Percentiles rank a stretch among this genome's conserved stretches.
These are phyloP conservation scores for Lutraria lutraria DNA, from an alignment of 2,888 invertebrate species.

Conservation along the genomic window DNA sequence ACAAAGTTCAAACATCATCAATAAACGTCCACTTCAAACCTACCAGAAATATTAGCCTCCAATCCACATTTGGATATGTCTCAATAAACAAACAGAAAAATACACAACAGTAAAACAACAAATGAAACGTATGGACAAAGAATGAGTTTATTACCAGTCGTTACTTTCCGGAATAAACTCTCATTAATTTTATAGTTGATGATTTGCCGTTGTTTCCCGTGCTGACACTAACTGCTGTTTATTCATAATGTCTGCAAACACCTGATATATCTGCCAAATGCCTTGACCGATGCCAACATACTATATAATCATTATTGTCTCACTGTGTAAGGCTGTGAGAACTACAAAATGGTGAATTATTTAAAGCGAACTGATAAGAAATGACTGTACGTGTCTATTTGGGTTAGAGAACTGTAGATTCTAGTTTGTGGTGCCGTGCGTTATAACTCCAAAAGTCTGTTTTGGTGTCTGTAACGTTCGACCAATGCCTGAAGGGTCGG, in stretches of 20 bases:
- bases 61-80: too few relatives aligned
- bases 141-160: too few relatives aligned
- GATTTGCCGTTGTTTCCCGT: background rate
- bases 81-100: too few relatives aligned
- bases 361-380: background rate
- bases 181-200: background rate
- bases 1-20: too few relatives aligned
- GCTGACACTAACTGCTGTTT: background rate
- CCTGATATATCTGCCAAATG: background rate
- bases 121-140: too few relatives aligned
- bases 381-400: background rate
- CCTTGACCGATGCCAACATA: constrained; percentile 4
- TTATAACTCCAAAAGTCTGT: background rate
- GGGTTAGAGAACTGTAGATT: background rate
- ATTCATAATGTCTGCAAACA: background rate
- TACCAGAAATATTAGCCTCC: too few relatives aligned
- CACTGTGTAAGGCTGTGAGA: background rate
- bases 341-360: background rate
- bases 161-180: too few relatives aligned
- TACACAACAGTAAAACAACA: too few relatives aligned
- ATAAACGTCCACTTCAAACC: too few relatives aligned
- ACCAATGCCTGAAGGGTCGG: background rate
- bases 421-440: background rate
- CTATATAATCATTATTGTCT: background rate
- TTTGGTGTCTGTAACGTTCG: background rate